phyloP scores from a whole-genome alignment of 2,113 vertebrate species.

The Panthera uncia region DNA sequence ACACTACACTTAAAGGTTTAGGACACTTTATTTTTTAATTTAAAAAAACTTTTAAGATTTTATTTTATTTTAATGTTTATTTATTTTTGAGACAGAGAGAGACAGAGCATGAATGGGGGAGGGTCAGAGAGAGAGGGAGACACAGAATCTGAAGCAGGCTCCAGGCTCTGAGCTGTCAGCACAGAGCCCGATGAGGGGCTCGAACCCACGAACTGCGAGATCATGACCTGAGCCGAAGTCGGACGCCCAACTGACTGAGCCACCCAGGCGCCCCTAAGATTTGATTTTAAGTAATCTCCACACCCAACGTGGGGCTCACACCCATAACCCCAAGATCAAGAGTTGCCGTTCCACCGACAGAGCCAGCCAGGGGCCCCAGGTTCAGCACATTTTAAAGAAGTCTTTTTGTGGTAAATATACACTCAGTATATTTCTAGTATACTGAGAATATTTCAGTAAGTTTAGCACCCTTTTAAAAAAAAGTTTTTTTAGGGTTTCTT shows the following conservation, averaged over 20 bases:
- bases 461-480: not conserved
- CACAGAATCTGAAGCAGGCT: no score
- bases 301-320: not conserved
- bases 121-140: no score
- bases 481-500: no score
- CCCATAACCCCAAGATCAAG: not conserved
- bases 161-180: no score
- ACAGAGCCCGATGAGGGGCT: no score
- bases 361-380: not conserved
- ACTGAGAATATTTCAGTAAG: not conserved
- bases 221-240: no score
- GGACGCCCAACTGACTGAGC: no score
- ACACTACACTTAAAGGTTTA: not conserved
- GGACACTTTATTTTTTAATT: not conserved
- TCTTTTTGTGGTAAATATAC: not conserved
- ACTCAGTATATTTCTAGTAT: not conserved
- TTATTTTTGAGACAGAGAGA: no score
- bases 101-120: no score
- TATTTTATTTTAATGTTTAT: not conserved
- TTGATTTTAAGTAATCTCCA: not conserved
- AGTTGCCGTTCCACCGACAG: not conserved
- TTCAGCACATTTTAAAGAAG: not conserved
- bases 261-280: not conserved
- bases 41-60: not conserved
- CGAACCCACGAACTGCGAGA: no score